These are phyloP conservation scores for Pao palembangensis DNA, from an alignment of 2,113 vertebrate species.

Conservation along the genomic window DNA sequence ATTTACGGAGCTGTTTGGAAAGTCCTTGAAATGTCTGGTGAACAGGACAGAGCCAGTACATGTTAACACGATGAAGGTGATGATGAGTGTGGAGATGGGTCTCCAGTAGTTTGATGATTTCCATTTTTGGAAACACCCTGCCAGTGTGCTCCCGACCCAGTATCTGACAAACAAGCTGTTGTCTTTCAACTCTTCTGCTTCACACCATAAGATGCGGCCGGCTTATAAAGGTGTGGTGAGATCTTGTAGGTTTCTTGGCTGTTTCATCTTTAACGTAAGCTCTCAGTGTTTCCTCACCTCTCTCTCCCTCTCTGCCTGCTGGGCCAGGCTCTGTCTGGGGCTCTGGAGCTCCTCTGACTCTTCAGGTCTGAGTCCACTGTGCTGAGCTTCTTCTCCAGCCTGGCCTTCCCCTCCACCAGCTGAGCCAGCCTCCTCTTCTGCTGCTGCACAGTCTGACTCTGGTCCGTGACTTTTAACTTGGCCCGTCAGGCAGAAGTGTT, in stretches of 20 bases:
- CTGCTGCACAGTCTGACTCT: slow-evolving; percentile 81
- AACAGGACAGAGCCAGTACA: slow-evolving; percentile 37
- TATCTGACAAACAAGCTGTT: slow-evolving; percentile 74
- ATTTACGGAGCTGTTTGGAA: slow-evolving; percentile 8
- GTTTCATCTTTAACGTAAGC: no score
- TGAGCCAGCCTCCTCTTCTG: slow-evolving; percentile 77
- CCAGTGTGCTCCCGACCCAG: slow-evolving; percentile 74
- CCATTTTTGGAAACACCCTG: slow-evolving; percentile 78
- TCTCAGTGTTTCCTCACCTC: slow-evolving; percentile 67
- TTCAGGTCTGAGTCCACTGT: slow-evolving; percentile 77
- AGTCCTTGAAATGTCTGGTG: slow-evolving; percentile 40
- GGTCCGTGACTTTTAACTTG: slow-evolving; percentile 84
- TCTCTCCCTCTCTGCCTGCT: slow-evolving; percentile 79
- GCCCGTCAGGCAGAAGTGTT: slow-evolving; percentile 52
- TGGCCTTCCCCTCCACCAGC: slow-evolving; percentile 80
- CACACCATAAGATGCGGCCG: no score
- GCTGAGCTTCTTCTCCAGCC: slow-evolving; percentile 74
- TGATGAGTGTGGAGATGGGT: slow-evolving; percentile 75
- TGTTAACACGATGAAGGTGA: slow-evolving; percentile 27
- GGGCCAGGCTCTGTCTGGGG: slow-evolving; percentile 78
- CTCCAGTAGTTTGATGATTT: slow-evolving; percentile 83
- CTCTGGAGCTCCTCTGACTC: slow-evolving; percentile 64
- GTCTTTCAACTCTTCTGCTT: no score
- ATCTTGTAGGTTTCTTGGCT: no score
- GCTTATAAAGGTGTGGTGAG: no score